Conservation (phyloP, 2,797 vertebrate genomes). For the Mallotus villosus region DNA sequence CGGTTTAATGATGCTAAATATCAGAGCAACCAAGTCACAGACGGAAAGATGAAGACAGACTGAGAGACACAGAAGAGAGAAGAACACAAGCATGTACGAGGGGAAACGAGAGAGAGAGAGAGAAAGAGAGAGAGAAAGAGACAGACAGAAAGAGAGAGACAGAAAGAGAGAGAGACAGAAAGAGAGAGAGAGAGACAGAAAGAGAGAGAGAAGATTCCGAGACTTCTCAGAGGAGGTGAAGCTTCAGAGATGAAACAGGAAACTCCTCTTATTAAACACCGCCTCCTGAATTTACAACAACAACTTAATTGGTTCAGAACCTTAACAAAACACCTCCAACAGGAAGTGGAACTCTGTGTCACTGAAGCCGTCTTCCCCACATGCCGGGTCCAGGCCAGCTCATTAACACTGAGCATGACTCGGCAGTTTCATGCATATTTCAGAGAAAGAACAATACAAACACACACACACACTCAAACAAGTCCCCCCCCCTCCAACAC, state of each 20-base stretch:
- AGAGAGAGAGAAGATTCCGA: background rate
- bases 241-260: background rate
- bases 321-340: background rate
- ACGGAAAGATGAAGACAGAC: background rate
- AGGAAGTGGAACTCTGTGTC: background rate
- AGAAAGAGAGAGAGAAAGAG: background rate
- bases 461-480: background rate
- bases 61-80: background rate
- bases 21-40: background rate
- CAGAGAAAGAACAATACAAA: no score
- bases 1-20: no score
- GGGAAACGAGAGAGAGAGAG: background rate
- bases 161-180: background rate
- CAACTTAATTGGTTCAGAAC: background rate
- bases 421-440: no score
- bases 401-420: background rate
- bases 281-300: constrained; percentile 1
- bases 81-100: background rate
- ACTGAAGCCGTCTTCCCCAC: background rate
- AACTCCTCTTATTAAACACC: background rate
- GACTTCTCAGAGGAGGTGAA: background rate
- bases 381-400: no score
- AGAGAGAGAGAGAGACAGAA: background rate
- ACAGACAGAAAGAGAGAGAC: background rate
- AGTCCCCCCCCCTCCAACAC: background rate